Percentiles rank a stretch among this genome's conserved stretches.
Evolutionary conservation across 2,888 invertebrate genomes (phyloP).

Genomic region (Mantis religiosa): DNA sequence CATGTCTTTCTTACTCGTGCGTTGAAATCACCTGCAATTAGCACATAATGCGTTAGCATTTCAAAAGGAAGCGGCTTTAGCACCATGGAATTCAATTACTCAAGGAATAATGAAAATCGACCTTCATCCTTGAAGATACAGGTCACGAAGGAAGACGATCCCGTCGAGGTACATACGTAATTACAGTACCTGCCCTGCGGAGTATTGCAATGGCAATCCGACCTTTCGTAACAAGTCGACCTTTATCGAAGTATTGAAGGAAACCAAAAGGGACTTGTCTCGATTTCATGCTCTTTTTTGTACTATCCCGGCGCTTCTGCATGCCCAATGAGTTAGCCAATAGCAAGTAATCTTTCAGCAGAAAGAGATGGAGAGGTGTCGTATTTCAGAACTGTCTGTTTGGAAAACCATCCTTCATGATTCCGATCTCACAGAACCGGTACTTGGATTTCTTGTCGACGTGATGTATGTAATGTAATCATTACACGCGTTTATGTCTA

Average conservation of each 20-base stretch:
- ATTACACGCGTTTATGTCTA: neutral
- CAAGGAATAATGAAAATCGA: neutral
- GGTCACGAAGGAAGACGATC: neutral
- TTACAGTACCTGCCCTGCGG: neutral
- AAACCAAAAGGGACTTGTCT: neutral
- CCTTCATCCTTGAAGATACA: neutral
- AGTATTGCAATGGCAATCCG: neutral
- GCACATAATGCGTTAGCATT: neutral
- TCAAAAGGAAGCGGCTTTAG: neutral
- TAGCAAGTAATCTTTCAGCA: neutral
- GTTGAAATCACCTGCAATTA: neutral
- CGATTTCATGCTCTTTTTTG: neutral
- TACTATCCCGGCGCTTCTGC: neutral
- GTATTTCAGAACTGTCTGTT: neutral
- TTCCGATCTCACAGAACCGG: neutral
- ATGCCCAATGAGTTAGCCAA: neutral
- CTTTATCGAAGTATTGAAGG: neutral
- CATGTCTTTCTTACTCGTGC: neutral
- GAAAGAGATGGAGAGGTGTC: neutral
- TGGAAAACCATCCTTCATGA: neutral
- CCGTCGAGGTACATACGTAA: neutral
- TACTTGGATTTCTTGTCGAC: neutral
- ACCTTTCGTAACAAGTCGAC: neutral
- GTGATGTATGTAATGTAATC: neutral
- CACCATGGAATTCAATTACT: neutral